These are phyloP conservation scores for Drymonia ruficornis DNA, from an alignment of 2,888 invertebrate genomes.

Conservation along the genomic window DNA sequence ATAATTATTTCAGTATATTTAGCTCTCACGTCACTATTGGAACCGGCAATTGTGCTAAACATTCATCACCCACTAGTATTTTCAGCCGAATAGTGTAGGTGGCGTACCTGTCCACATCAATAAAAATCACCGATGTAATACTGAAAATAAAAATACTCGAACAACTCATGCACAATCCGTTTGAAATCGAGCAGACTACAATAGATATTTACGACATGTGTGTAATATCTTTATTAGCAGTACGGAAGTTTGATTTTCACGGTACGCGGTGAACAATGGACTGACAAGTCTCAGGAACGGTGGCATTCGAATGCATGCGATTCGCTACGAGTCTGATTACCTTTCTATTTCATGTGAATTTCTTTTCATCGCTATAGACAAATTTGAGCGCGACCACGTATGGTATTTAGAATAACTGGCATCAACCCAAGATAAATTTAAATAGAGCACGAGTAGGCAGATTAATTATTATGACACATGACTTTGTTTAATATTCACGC, in stretches of 20 bases:
- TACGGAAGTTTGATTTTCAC: constrained; percentile 71
- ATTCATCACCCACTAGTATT: constrained; percentile 29
- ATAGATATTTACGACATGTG: constrained; percentile 57
- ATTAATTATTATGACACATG: constrained; percentile 75
- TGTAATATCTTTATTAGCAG: constrained; percentile 58
- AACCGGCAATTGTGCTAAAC: constrained; percentile 23
- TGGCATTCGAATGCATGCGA: constrained; percentile 47
- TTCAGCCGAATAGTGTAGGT: constrained; percentile 32
- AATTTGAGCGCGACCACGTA: constrained; percentile 64
- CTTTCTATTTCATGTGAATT: constrained; percentile 56
- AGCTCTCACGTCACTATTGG: constrained; percentile 33
- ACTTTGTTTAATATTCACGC: constrained; percentile 62
- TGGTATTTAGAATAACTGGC: constrained; percentile 76
- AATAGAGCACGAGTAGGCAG: constrained; percentile 72
- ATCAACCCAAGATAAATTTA: constrained; percentile 66
- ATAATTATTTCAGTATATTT: constrained; percentile 26
- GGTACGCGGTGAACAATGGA: constrained; percentile 60
- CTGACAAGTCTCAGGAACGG: constrained; percentile 48
- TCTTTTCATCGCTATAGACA: constrained; percentile 57
- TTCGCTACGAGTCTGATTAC: constrained; percentile 57
- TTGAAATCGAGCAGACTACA: constrained; percentile 48
- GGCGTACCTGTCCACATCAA: constrained; percentile 39
- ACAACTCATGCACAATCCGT: constrained; percentile 29
- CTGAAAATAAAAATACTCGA: constrained; percentile 34
- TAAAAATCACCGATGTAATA: constrained; percentile 33